Evolutionary conservation across 2,113 vertebrate species (phyloP), one percentile per base, ranked within the genome.

Genomic region (Heliornis fulica): DNA sequence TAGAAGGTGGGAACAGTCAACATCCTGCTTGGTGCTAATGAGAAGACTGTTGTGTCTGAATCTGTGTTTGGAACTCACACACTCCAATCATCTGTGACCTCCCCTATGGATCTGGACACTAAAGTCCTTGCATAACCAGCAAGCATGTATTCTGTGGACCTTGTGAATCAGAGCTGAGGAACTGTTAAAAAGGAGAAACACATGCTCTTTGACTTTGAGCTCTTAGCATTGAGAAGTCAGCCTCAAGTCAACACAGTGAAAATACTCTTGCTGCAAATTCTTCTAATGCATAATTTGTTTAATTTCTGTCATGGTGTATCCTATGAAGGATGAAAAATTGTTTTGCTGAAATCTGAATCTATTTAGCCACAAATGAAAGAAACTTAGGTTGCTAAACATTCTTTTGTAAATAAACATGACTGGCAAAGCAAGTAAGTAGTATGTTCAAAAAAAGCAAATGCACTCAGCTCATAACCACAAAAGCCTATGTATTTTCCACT

Each of bases 71-170:
- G 15, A 60, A 87, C 32, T 28, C 65, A 59, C 25, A 46, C 40
- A 34, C 15, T n/a, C n/a, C 45, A 51, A 54, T 54, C 3, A 28
- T 46, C 46, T 51, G 32, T 46, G n/a, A 64, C n/a, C 15, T 77
- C 54, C 34, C 29, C 64, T 86, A 45, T 29, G 36, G 31, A 50
- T 13, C 7, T 29, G 26, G 16, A 53, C 32, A 32, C 46, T 36
- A 18, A 36, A 29, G 7, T 78, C 25, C 51, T 4, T n/a, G 31
- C 34, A 64, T 25, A 88, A 80, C 23, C 65, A 48, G 16, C 9
- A 66, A 38, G 32, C 31, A 50, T 0, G 0, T 25, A 50, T 10
- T 41, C 63, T 19, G 40, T 14, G 5, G 38, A 28, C 20, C 43
- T 40, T 2, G 1, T 60, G 36, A 61, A 83, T 46, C 61, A 54